A percentile compares a stretch with the other conserved stretches of the same genome.
Evolutionary conservation across 1,140 invertebrate genomes (phyloP).

Genomic region (Listronotus oregonensis): DNA sequence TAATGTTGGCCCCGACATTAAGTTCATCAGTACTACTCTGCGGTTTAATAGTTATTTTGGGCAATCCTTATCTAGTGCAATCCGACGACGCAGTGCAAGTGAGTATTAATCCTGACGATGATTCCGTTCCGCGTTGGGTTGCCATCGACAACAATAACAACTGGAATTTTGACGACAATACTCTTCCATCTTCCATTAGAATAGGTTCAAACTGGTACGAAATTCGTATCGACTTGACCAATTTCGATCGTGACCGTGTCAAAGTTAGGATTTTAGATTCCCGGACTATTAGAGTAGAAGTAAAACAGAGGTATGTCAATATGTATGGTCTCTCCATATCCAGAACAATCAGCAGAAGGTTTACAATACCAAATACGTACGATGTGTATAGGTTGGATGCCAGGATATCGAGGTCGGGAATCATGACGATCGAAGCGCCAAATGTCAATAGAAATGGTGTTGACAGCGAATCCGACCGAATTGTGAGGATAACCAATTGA

Average conservation of each 20-base stretch:
- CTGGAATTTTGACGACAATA: slow-evolving; percentile 5
- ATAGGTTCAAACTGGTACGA: slow-evolving; percentile 13
- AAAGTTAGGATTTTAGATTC: slow-evolving; percentile 11
- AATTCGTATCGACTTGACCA: slow-evolving; percentile 16
- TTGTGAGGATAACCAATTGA: not conserved
- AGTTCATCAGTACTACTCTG: too few species aligned
- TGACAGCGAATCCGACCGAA: not conserved
- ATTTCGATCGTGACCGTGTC: slow-evolving; percentile 11
- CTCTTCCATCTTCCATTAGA: slow-evolving; percentile 17
- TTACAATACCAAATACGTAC: slow-evolving; percentile 18
- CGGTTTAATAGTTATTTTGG: too few species aligned
- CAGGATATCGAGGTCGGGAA: not conserved
- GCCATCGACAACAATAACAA: not conserved
- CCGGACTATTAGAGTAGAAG: slow-evolving; percentile 6
- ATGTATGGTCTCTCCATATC: slow-evolving; percentile 8
- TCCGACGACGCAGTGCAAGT: slow-evolving; percentile 4
- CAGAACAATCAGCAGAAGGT: slow-evolving; percentile 22
- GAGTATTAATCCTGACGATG: slow-evolving; percentile 8
- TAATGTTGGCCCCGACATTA: too few species aligned
- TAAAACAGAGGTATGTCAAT: slow-evolving; percentile 17
- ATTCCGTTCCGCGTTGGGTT: slow-evolving; percentile 15
- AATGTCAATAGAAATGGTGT: not conserved
- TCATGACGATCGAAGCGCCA: slow-evolving; percentile 4
- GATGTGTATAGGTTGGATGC: slow-evolving; percentile 7
- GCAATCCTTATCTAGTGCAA: too few species aligned